Evolutionary conservation across 2,888 invertebrate genomes (phyloP).

Genomic region (Orthonychiurus folsomi): DNA sequence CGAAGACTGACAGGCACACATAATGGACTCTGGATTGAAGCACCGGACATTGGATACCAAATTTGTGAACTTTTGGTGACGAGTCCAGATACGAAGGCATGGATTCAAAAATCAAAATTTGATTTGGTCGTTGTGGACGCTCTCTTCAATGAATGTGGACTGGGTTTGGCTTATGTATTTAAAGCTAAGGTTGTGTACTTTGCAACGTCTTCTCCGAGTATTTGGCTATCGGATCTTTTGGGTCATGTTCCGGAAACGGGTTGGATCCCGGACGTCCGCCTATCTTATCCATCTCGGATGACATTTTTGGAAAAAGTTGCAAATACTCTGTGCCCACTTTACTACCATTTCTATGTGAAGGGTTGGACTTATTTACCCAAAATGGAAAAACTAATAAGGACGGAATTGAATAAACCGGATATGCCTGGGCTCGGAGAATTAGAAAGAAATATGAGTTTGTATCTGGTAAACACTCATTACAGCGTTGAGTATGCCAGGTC

Average conservation of each 20-base stretch:
- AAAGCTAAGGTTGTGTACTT: conserved; percentile 2
- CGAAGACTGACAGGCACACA: conserved; percentile 1
- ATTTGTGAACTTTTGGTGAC: neutral
- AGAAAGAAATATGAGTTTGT: conserved; percentile 65
- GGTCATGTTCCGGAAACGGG: neutral
- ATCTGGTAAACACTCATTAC: conserved; percentile 69
- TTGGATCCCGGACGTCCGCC: conserved; percentile 5
- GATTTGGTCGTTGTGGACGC: conserved; percentile 6
- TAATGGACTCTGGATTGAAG: neutral
- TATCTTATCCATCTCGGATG: neutral
- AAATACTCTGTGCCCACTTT: too few relatives aligned
- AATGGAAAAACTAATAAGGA: conserved; percentile 1
- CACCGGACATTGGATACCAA: neutral
- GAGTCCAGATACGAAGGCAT: neutral
- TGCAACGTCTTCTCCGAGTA: neutral
- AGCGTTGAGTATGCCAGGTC: conserved; percentile 70
- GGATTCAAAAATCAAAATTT: neutral
- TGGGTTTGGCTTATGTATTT: neutral
- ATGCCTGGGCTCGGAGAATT: conserved; percentile 60
- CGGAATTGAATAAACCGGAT: conserved; percentile 40
- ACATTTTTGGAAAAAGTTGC: neutral
- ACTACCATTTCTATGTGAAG: too few relatives aligned
- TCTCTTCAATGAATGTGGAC: conserved; percentile 6
- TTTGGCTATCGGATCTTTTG: conserved; percentile 2
- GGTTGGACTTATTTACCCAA: conserved; percentile 9